Evolutionary conservation across 2,797 vertebrate species (phyloP).

Genomic region (Crocodylus rhombifer): DNA sequence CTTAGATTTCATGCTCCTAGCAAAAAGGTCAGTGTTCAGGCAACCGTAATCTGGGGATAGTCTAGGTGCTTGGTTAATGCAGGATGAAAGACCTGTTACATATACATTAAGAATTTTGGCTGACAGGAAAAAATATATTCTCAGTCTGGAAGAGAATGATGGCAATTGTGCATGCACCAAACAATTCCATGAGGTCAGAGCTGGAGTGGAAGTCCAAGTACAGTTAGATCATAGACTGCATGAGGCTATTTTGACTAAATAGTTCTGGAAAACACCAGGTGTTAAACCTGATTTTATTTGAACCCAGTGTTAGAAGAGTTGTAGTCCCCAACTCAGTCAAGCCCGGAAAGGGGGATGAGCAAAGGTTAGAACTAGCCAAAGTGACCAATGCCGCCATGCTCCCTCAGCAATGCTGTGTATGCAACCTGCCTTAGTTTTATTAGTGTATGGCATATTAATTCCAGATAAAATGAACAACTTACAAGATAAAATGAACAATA

Average conservation of each 20-base stretch:
- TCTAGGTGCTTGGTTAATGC: background rate
- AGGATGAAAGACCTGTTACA: slow-evolving; percentile 34
- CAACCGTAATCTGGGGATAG: slow-evolving; percentile 12
- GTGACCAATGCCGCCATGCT: too few species aligned
- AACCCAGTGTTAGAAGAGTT: too few species aligned
- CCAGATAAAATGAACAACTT: too few species aligned
- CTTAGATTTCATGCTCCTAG: slow-evolving; percentile 30
- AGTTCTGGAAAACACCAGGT: background rate
- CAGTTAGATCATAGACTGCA: slow-evolving; percentile 25
- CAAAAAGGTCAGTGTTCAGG: slow-evolving; percentile 38
- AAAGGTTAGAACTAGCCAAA: too few species aligned
- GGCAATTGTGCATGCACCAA: background rate
- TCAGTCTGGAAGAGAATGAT: background rate
- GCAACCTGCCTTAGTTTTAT: too few species aligned
- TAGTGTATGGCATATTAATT: too few species aligned
- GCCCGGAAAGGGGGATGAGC: too few species aligned
- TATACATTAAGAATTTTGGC: slow-evolving; percentile 20
- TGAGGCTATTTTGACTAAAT: slow-evolving; percentile 1
- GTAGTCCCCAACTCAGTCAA: too few species aligned
- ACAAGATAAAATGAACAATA: too few species aligned
- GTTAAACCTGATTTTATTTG: too few species aligned
- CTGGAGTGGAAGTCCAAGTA: background rate
- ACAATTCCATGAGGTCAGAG: background rate
- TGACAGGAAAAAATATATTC: background rate
- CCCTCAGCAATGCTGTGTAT: too few species aligned